phyloP scores from a whole-genome alignment of 2,888 invertebrate species.

The Hymenopus coronatus region DNA sequence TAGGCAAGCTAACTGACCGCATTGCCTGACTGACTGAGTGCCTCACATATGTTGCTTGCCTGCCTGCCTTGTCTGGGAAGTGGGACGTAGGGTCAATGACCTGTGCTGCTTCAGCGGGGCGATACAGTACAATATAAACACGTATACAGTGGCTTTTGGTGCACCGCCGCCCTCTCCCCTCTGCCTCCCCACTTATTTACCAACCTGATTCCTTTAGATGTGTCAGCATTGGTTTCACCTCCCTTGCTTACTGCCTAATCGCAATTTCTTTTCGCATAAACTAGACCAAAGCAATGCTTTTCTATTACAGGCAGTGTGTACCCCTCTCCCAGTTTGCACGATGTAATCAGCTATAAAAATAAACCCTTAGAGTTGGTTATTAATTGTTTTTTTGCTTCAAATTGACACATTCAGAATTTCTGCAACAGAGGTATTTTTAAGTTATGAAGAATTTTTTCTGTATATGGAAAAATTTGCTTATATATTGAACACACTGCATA shows the following conservation, averaged over 20 bases:
- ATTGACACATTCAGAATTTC: no score
- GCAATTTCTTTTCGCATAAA: no score
- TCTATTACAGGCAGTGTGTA: no score
- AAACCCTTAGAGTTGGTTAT: no score
- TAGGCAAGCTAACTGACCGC: background rate
- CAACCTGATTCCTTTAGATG: background rate
- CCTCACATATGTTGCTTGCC: conserved; percentile 20
- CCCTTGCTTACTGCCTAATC: background rate
- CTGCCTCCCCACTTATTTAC: background rate
- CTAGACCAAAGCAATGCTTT: no score
- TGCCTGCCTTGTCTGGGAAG: conserved; percentile 28
- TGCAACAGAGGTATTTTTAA: no score
- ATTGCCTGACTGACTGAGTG: conserved; percentile 22
- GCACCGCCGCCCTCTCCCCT: background rate
- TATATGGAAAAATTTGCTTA: no score
- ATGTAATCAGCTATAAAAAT: no score
- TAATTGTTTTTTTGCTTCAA: no score
- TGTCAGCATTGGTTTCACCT: background rate
- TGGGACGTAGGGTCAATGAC: conserved; percentile 27
- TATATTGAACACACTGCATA: no score
- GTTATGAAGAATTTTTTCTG: no score
- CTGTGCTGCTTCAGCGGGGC: background rate
- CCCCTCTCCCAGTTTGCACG: no score
- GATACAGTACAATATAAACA: conserved; percentile 5
- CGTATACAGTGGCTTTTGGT: background rate